These are phyloP conservation scores for Macrobrachium nipponense DNA, from an alignment of 1,140 invertebrate genomes.

Conservation along the genomic window DNA sequence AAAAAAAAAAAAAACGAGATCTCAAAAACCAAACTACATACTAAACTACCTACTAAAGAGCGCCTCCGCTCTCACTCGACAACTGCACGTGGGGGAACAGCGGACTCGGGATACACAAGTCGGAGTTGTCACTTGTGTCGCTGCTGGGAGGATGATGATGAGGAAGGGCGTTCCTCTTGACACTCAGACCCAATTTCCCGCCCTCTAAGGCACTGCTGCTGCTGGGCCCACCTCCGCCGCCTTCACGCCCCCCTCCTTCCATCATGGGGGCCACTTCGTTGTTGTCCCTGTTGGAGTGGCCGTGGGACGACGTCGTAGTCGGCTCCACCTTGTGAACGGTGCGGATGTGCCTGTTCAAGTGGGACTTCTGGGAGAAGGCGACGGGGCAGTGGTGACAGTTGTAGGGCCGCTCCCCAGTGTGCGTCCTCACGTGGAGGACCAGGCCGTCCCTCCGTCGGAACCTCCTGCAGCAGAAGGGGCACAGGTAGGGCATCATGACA, in stretches of 20 bases:
- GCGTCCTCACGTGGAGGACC: slow-evolving; percentile 52
- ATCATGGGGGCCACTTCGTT: neutral
- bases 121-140: slow-evolving; percentile 3
- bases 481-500: slow-evolving; percentile 44
- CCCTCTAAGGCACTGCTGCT: neutral
- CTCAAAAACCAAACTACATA: no score
- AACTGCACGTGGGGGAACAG: slow-evolving; percentile 48
- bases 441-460: slow-evolving; percentile 50
- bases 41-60: no score
- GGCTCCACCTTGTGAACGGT: slow-evolving; percentile 55
- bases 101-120: slow-evolving; percentile 31
- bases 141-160: slow-evolving; percentile 16
- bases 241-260: no score
- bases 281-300: neutral
- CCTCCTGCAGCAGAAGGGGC: slow-evolving; percentile 52
- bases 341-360: slow-evolving; percentile 47
- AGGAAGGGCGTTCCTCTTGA: neutral
- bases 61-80: neutral
- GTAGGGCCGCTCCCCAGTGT: slow-evolving; percentile 51
- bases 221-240: neutral
- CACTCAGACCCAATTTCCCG: neutral
- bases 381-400: slow-evolving; percentile 53
- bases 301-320: slow-evolving; percentile 29
- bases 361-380: slow-evolving; percentile 52
- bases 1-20: no score